Evolutionary conservation across 2,888 invertebrate genomes (phyloP).

Genomic region (Tenthredo scrophulariae): DNA sequence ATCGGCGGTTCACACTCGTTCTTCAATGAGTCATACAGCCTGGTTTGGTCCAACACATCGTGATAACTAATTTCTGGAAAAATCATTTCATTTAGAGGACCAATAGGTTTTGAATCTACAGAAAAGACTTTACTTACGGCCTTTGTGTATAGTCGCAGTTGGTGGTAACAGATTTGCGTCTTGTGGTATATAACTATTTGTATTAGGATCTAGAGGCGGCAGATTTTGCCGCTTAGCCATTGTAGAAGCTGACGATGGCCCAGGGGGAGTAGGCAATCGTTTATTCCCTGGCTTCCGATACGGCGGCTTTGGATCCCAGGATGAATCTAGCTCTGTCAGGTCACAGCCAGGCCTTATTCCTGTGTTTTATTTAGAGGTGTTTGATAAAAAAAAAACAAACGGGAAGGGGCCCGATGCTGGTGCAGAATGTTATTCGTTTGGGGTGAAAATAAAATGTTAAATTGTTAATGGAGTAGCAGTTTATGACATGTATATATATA

Average conservation of each 20-base stretch:
- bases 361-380: constrained; percentile 76
- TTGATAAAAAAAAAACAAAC: constrained; percentile 74
- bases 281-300: constrained; percentile 74
- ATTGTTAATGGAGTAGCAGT: constrained; percentile 5
- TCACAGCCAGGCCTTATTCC: constrained; percentile 91
- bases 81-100: constrained; percentile 53
- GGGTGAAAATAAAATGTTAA: constrained; percentile 41
- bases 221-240: constrained; percentile 72
- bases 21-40: constrained; percentile 81
- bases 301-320: constrained; percentile 80
- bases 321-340: constrained; percentile 88
- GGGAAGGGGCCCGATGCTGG: constrained; percentile 63
- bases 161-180: constrained; percentile 81
- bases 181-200: constrained; percentile 81
- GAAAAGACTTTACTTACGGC: constrained; percentile 75
- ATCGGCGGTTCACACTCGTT: constrained; percentile 81
- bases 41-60: constrained; percentile 80
- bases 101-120: no score
- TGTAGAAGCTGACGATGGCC: constrained; percentile 65
- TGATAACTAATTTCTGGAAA: constrained; percentile 80
- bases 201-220: constrained; percentile 79
- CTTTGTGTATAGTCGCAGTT: constrained; percentile 80
- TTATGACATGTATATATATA: not conserved
- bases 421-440: constrained; percentile 44
- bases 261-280: constrained; percentile 72